Evolutionary conservation across 2,113 vertebrate genomes (phyloP), one percentile per base, ranked within the genome.

Genomic region (Colistium nudipinnis): DNA sequence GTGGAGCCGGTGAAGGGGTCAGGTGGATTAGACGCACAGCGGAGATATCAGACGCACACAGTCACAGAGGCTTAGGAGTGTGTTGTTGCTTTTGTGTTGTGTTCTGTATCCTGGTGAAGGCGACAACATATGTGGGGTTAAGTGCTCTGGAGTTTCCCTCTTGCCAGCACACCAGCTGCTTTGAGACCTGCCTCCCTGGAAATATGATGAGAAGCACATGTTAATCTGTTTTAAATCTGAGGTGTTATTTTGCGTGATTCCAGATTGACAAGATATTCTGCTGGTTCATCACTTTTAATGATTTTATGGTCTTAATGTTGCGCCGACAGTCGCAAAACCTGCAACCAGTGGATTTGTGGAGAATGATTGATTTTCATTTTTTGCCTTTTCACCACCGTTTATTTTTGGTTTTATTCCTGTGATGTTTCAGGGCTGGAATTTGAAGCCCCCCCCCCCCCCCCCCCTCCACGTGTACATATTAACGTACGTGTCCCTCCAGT

Each of bases 1-100:
- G 27, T 7, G 9, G 43, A 14, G 75, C 64, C 19, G 36, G 38
- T 63, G 66, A 69, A 55, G 75, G 20, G 39, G 62, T 76, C 79
- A 78, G 67, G 71, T 84, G 81, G 82, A 85, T 85, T 77, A 82
- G 70, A 70, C 4, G 22, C n/a, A 57, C 36, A 38, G 38, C 10
- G 13, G 63, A 22, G 47, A n/a, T 48, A 57, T 74, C 65, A 62
- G 49, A 45, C 36, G n/a, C n/a, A 8, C 63, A 59, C 54, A 35
- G 53, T 45, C 33, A 66, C 55, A 2, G 36, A 59, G 57, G 75
- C 61, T 78, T 82, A 83, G 44, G 43, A 22, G 28, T 30, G 31
- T 55, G 45, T 77, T 31, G 55, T 48, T 25, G 61, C 44, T 5
- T 1, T 70, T 66, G 70, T 81, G 64, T 81, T 83, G 74, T 76